Conservation (phyloP, 2,888 invertebrate genomes). For the Torymus aiolomorphi region DNA sequence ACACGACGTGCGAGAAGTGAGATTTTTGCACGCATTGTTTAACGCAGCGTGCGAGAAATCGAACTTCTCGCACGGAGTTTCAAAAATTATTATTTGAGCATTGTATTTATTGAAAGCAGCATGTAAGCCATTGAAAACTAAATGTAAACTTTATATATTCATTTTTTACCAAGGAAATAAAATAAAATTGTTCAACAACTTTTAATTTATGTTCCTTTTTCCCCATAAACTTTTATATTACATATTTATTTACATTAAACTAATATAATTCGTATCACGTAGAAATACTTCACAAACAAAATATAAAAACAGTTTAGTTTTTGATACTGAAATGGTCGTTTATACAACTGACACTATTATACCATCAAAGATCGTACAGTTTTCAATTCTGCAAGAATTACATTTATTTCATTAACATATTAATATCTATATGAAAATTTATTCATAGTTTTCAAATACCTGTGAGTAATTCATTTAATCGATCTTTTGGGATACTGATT, state of each 20-base stretch:
- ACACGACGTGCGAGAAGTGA: no score
- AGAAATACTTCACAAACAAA: no score
- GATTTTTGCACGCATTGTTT: no score
- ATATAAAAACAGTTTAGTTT: no score
- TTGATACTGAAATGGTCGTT: background rate
- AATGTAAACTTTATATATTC: slow-evolving; percentile 76
- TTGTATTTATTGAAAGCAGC: no score
- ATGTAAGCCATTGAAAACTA: slow-evolving; percentile 69
- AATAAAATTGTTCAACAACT: slow-evolving; percentile 68
- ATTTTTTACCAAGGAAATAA: slow-evolving; percentile 73
- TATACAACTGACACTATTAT: slow-evolving; percentile 47
- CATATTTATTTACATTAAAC: no score
- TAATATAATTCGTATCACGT: no score
- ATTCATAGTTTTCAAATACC: slow-evolving; percentile 61
- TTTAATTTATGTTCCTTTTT: slow-evolving; percentile 15
- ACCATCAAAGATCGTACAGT: slow-evolving; percentile 70
- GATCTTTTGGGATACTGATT: slow-evolving; percentile 69
- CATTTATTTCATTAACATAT: slow-evolving; percentile 2
- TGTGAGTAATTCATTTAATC: slow-evolving; percentile 67
- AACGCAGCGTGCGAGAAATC: no score
- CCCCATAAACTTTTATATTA: background rate
- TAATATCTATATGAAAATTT: background rate
- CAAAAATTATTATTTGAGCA: slow-evolving; percentile 72
- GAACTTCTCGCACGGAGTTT: no score
- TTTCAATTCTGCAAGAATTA: slow-evolving; percentile 68